These are phyloP conservation scores for Alca torda DNA, from an alignment of 2,797 vertebrate species.

Conservation along the genomic window DNA sequence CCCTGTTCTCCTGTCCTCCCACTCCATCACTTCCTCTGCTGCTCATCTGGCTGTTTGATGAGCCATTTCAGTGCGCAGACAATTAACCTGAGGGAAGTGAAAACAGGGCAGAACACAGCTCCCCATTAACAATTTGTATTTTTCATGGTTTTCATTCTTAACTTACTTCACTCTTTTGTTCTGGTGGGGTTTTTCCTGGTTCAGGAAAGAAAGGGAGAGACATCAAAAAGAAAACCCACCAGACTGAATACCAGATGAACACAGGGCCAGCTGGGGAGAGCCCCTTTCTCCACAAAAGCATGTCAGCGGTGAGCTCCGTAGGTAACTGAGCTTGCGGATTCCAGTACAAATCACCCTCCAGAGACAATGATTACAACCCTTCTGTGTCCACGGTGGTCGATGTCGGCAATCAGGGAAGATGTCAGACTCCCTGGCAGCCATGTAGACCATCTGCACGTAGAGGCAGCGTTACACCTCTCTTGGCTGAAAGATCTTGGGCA, in stretches of 20 bases:
- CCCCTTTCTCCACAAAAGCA: not conserved
- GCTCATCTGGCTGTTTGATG: not conserved
- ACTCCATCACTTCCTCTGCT: not conserved
- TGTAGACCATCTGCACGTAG: accelerated
- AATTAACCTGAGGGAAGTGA: not conserved
- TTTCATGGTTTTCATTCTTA: not conserved
- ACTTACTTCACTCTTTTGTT: not conserved
- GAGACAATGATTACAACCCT: not conserved
- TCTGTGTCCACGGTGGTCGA: not conserved
- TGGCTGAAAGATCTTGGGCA: not conserved
- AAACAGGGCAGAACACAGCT: not conserved
- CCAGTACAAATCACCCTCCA: not conserved
- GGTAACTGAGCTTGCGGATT: not conserved
- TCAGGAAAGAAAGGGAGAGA: not conserved
- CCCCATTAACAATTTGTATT: not conserved
- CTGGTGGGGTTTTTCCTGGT: not conserved
- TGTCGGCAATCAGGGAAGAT: not conserved
- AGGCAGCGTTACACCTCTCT: accelerated
- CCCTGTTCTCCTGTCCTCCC: not conserved
- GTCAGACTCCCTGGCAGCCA: not conserved
- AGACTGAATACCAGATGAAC: not conserved
- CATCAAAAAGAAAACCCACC: not conserved
- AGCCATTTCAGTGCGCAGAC: not conserved
- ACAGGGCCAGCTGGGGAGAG: not conserved
- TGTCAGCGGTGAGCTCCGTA: not conserved